Base-by-base conservation (phyloP, 2,113 vertebrate species). In the Ailurus styani region DNA sequence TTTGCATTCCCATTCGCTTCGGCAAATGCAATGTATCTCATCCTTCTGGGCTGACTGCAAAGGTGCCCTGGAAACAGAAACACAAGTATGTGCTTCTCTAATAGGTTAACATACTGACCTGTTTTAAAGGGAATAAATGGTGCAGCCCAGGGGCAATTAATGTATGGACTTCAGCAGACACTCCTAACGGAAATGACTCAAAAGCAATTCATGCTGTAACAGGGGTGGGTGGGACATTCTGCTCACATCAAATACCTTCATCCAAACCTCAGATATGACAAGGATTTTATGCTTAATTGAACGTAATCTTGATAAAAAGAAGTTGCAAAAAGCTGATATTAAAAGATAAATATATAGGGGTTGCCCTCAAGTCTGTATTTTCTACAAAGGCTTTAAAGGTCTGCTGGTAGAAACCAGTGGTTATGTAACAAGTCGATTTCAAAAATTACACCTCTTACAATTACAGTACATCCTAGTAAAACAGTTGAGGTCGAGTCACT, bases 371-470 rank as follows among this genome's bases (percentile, higher is more conserved):
- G 17, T n/a, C 60, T 79, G 34, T 60, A 37, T 54, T 47, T 57
- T 95, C 87, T 72, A 93, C 20, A 52, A 78, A 77, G 21, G 72
- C n/a, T 89, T 88, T 77, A 55, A 86, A 72, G 23, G 15, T 60
- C 54, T 90, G 73, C 79, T 87, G 73, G 40, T 77, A 90, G 62
- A 95, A 95, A 93, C 52, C 23, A 62, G 45, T n/a, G 57, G 57
- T 98, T 97, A 93, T 78, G 47, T 95, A 97, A 96, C 89, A 96
- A 75, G 90, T 72, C 55, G 64, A 81, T 90, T 96, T 97, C 23
- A 84, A 85, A 98, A 97, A 94, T 81, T 64, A 83, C 78, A 91
- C 70, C 40, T 91, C 89, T 96, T 79, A 87, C 79, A 89, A 45
- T 85, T 85, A 88, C 31, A 52, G 75, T 52, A 21, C 68, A 90